These are phyloP conservation scores for Pelobates cultripes DNA, from an alignment of 2,797 vertebrate genomes.

Conservation along the genomic window DNA sequence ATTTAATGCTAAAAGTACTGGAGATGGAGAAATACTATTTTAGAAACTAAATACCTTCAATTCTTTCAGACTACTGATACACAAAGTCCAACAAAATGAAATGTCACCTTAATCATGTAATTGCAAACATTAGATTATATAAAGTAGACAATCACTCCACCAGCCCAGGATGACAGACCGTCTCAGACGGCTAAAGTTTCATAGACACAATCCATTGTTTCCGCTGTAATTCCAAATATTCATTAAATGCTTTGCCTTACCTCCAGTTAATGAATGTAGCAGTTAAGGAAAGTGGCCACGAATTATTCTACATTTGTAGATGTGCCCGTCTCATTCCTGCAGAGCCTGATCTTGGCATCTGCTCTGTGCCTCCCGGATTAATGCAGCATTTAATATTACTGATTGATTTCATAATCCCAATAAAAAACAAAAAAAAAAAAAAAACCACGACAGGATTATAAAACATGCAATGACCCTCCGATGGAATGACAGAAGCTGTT, in stretches of 20 bases:
- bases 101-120: not conserved
- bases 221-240: not conserved
- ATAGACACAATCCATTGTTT: not conserved
- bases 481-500: constrained; percentile 5
- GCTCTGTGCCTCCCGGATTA: constrained; percentile 54
- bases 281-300: not conserved
- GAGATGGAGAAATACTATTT: too few relatives aligned
- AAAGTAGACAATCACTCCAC: not conserved
- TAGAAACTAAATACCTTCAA: too few relatives aligned
- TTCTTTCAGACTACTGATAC: not conserved
- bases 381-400: constrained; percentile 69
- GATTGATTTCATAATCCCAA: constrained; percentile 75
- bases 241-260: not conserved
- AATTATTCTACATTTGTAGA: not conserved
- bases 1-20: not conserved
- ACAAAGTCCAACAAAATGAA: not conserved
- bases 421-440: constrained; percentile 55
- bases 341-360: constrained; percentile 40
- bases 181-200: not conserved
- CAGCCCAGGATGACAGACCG: not conserved
- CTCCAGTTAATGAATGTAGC: not conserved
- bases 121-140: not conserved
- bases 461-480: constrained; percentile 64
- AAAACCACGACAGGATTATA: constrained; percentile 67
- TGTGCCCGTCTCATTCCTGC: constrained; percentile 14